Percentiles rank a stretch among this genome's conserved stretches.
These are phyloP conservation scores for Choloepus hoffmanni DNA, from an alignment of 2,113 vertebrate species.

Conservation along the genomic window DNA sequence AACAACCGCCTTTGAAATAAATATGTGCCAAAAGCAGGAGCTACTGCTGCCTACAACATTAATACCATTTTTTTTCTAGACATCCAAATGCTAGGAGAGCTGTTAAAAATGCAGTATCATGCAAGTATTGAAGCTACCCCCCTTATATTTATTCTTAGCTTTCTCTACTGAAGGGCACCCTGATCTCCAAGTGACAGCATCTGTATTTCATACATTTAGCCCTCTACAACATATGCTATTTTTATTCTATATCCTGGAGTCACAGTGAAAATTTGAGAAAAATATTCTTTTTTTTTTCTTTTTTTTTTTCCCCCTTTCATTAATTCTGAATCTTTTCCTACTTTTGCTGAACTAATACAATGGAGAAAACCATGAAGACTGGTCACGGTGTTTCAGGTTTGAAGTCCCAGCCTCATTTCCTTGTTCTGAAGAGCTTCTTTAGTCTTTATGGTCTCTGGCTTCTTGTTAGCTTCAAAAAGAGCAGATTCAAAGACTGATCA, in stretches of 20 bases:
- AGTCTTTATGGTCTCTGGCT: neutral
- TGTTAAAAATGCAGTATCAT: slow-evolving; percentile 53
- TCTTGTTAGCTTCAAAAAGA: neutral
- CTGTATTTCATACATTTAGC: slow-evolving; percentile 9
- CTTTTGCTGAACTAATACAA: slow-evolving; percentile 10
- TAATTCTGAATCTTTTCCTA: slow-evolving; percentile 42
- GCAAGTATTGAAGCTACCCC: slow-evolving; percentile 11
- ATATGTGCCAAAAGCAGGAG: slow-evolving; percentile 72
- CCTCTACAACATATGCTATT: neutral
- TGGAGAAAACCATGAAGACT: slow-evolving; percentile 15
- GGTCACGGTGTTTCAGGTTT: neutral
- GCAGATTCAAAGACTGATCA: neutral
- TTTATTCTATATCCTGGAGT: slow-evolving; percentile 7
- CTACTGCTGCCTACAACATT: neutral
- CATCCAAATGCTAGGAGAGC: neutral
- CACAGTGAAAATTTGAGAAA: slow-evolving; percentile 33
- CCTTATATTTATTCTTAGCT: slow-evolving; percentile 60
- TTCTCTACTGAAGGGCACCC: slow-evolving; percentile 36
- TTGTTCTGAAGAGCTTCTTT: neutral
- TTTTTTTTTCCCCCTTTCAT: slow-evolving; percentile 40
- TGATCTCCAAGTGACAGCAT: neutral
- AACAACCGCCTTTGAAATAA: slow-evolving; percentile 63
- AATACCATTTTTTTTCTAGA: slow-evolving; percentile 57
- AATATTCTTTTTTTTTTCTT: neutral
- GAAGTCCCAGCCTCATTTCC: neutral